These are phyloP conservation scores for Nomada ferruginata DNA, from an alignment of 2,888 invertebrate species.

Conservation along the genomic window DNA sequence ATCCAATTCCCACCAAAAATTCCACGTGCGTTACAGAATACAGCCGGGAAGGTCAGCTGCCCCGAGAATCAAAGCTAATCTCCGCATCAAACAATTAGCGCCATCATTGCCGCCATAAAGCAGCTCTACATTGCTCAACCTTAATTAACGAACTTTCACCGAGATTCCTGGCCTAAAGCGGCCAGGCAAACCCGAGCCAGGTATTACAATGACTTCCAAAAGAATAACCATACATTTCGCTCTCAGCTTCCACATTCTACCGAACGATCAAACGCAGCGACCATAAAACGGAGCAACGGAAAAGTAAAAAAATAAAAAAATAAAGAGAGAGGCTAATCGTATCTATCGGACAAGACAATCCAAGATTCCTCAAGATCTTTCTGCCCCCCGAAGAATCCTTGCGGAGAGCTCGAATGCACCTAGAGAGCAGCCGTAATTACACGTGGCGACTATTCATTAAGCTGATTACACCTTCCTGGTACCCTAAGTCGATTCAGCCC, in stretches of 20 bases:
- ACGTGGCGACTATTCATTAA: slow-evolving; percentile 82
- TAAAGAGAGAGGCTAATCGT: background rate
- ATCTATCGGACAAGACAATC: background rate
- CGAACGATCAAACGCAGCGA: background rate
- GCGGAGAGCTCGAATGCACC: slow-evolving; percentile 11
- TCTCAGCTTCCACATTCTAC: background rate
- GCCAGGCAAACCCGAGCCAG: too few relatives aligned
- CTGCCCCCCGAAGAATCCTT: background rate
- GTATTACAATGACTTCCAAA: too few relatives aligned
- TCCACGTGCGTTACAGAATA: too few relatives aligned
- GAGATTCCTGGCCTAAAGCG: background rate
- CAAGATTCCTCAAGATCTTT: slow-evolving; percentile 4
- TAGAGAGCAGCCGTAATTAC: slow-evolving; percentile 78
- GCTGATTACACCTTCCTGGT: slow-evolving; percentile 80
- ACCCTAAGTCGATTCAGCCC: background rate
- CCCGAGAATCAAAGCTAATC: background rate
- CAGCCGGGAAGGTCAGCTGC: too few relatives aligned
- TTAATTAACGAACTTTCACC: slow-evolving; percentile 16
- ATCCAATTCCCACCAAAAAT: background rate
- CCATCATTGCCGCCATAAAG: background rate
- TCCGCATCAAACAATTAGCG: background rate
- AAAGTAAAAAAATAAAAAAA: background rate
- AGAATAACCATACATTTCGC: background rate
- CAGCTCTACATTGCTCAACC: background rate
- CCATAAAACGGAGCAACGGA: too few relatives aligned